phyloP scores from a whole-genome alignment of 2,888 invertebrate genomes.

The Pyrocoelia pectoralis region DNA sequence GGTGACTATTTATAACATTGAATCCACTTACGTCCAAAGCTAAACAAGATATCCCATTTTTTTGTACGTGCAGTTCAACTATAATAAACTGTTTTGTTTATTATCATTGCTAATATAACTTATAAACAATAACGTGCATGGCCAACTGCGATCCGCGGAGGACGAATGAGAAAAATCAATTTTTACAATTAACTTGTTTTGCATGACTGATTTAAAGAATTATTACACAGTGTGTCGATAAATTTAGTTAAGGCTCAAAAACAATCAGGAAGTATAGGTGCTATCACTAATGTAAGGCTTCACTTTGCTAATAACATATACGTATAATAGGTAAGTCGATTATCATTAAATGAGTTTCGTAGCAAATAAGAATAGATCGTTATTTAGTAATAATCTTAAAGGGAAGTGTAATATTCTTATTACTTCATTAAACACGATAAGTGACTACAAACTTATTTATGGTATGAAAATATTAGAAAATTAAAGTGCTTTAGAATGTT shows the following conservation, averaged over 20 bases:
- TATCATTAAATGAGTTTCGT: neutral
- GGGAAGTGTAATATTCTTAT: neutral
- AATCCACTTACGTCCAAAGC: no score
- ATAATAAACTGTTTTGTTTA: no score
- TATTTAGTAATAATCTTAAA: slow-evolving; percentile 1
- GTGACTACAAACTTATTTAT: slow-evolving; percentile 1
- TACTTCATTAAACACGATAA: neutral
- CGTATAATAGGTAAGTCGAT: neutral
- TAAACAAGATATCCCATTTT: no score
- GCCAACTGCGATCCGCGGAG: no score
- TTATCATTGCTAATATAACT: no score
- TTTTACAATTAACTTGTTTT: no score
- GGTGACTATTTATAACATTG: no score
- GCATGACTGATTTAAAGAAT: no score
- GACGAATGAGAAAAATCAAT: no score
- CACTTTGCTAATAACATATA: neutral
- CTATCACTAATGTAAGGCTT: no score
- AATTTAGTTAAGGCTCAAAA: neutral
- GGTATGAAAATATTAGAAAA: neutral
- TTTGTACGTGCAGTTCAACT: no score
- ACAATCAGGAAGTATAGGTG: neutral
- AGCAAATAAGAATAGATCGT: neutral
- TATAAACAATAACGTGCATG: no score
- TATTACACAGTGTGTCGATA: neutral
- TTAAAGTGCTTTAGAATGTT: neutral